Evolutionary conservation across 2,888 invertebrate genomes (phyloP).

Genomic region (Protonemura montana): DNA sequence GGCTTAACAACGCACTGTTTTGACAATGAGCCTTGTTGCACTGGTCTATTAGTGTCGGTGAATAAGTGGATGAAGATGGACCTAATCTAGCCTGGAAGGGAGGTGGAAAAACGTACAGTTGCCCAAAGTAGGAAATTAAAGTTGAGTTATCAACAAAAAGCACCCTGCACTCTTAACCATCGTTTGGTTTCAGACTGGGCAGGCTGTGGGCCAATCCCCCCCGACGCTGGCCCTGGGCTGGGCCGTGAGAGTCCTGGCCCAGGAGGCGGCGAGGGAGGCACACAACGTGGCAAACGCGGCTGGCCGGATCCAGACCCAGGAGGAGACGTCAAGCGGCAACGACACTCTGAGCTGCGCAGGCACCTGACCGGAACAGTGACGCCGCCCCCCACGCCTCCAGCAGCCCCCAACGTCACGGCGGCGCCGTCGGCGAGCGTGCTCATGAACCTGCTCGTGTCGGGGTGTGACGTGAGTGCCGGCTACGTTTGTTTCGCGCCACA

Average conservation of each 20-base stretch:
- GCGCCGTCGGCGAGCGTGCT: slow-evolving; percentile 71
- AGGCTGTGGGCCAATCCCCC: not conserved
- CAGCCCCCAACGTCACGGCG: too few species aligned
- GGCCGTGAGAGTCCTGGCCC: not conserved
- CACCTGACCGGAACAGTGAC: slow-evolving; percentile 53
- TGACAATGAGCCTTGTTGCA: too few species aligned
- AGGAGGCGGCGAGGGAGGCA: not conserved
- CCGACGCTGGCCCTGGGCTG: not conserved
- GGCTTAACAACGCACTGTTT: too few species aligned
- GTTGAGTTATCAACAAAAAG: too few species aligned
- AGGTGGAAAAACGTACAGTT: too few species aligned
- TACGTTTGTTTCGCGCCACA: slow-evolving; percentile 80
- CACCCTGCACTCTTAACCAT: too few species aligned
- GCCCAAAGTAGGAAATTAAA: too few species aligned
- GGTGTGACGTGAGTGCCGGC: slow-evolving; percentile 92
- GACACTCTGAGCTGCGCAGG: slow-evolving; percentile 25
- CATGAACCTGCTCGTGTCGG: slow-evolving; percentile 94
- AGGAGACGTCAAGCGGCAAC: slow-evolving; percentile 19
- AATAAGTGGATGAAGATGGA: too few species aligned
- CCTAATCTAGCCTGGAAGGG: too few species aligned
- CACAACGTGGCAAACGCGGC: not conserved
- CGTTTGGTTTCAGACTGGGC: not conserved
- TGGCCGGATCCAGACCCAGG: not conserved
- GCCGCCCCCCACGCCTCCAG: slow-evolving; percentile 62
- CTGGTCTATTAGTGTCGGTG: too few species aligned